A percentile compares a stretch with the other conserved stretches of the same genome.
phyloP scores from a whole-genome alignment of 2,113 vertebrate genomes.

The Emydocephalus ijimae region DNA sequence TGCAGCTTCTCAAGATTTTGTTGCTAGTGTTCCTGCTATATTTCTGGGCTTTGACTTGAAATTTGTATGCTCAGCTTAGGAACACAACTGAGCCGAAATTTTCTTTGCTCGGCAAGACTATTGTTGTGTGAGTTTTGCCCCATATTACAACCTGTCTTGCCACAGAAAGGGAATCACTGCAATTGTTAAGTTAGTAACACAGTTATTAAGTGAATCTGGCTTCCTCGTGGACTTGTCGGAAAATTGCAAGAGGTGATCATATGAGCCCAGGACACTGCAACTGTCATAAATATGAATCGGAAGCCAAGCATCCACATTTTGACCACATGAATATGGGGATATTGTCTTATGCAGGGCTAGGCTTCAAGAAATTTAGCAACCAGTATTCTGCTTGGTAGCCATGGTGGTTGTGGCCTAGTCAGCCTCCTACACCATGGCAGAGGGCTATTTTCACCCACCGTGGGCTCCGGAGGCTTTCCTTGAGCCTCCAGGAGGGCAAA shows the following conservation, averaged over 20 bases:
- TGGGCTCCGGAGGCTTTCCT: too few relatives aligned
- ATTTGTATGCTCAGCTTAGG: background rate
- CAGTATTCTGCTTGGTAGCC: too few relatives aligned
- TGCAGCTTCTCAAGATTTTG: background rate
- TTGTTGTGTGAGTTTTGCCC: background rate
- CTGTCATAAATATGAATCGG: too few relatives aligned
- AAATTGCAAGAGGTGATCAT: too few relatives aligned
- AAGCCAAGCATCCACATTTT: background rate
- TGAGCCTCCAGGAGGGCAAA: too few relatives aligned
- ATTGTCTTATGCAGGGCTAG: too few relatives aligned
- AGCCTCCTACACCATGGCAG: too few relatives aligned
- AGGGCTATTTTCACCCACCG: too few relatives aligned
- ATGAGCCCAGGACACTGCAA: background rate
- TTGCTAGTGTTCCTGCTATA: background rate
- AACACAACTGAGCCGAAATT: background rate
- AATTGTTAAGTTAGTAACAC: background rate
- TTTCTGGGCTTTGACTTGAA: background rate
- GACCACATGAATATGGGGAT: too few relatives aligned
- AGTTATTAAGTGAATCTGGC: background rate
- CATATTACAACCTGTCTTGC: background rate
- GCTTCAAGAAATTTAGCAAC: too few relatives aligned
- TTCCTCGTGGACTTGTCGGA: too few relatives aligned
- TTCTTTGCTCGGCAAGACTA: background rate
- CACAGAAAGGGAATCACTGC: background rate
- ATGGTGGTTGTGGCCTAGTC: too few relatives aligned